phyloP scores from a whole-genome alignment of 2,113 vertebrate genomes.

The Rynchops niger region DNA sequence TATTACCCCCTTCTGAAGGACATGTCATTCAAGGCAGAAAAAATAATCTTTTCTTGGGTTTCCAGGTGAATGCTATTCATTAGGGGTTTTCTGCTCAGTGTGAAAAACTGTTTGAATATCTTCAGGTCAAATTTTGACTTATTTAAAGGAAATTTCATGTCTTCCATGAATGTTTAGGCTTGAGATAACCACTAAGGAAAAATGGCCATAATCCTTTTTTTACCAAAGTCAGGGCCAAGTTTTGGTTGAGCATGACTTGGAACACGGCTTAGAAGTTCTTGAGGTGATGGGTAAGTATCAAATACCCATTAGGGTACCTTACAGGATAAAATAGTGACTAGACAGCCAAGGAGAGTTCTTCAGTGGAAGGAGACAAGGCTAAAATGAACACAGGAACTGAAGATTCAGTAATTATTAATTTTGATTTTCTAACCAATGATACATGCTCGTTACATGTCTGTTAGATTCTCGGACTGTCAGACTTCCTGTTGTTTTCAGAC shows the following conservation, averaged over 20 bases:
- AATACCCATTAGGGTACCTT: neutral
- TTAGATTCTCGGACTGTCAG: neutral
- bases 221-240: neutral
- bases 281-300: neutral
- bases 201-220: neutral
- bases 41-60: neutral
- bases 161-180: neutral
- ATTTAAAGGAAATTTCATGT: neutral
- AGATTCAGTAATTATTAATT: neutral
- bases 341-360: neutral
- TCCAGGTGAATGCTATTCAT: neutral
- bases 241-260: neutral
- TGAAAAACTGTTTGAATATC: neutral
- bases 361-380: neutral
- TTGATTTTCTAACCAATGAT: neutral
- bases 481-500: neutral
- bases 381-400: neutral
- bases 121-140: neutral
- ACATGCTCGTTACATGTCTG: neutral
- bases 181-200: neutral
- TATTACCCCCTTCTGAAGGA: neutral
- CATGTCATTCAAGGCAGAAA: neutral
- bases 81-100: neutral
- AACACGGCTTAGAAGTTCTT: neutral
- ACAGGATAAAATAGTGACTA: neutral